A percentile compares a stretch with the other conserved stretches of the same genome.
Conservation (phyloP, 2,113 vertebrate species). For the Suricata suricatta region DNA sequence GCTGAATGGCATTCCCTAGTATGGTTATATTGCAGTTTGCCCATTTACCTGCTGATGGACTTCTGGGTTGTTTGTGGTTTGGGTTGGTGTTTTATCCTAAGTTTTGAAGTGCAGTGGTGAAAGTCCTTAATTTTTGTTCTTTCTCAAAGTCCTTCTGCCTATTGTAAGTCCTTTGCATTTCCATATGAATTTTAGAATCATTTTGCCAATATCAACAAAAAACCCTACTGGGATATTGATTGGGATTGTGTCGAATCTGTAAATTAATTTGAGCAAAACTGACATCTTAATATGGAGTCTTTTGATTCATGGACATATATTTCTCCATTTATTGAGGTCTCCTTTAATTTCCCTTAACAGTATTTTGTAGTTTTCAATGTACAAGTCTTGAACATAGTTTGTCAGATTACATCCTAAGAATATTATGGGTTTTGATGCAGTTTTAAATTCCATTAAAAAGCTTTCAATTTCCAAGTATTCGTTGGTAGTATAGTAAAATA, state of each 20-base stretch:
- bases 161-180: background rate
- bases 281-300: background rate
- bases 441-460: background rate
- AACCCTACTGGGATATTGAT: background rate
- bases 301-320: background rate
- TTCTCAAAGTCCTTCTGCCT: background rate
- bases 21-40: background rate
- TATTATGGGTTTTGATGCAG: background rate
- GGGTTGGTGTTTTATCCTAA: background rate
- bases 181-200: background rate
- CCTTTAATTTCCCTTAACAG: background rate
- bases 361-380: background rate
- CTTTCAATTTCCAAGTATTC: background rate
- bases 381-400: background rate
- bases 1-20: background rate
- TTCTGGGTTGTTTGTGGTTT: background rate
- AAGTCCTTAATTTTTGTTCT: background rate
- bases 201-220: background rate
- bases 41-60: background rate
- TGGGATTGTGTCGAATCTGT: background rate
- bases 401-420: background rate
- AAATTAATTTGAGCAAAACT: background rate
- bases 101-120: background rate
- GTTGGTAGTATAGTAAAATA: background rate
- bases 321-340: background rate